Evolutionary conservation across 2,888 invertebrate species (phyloP).

Genomic region (Andrena bicolor): DNA sequence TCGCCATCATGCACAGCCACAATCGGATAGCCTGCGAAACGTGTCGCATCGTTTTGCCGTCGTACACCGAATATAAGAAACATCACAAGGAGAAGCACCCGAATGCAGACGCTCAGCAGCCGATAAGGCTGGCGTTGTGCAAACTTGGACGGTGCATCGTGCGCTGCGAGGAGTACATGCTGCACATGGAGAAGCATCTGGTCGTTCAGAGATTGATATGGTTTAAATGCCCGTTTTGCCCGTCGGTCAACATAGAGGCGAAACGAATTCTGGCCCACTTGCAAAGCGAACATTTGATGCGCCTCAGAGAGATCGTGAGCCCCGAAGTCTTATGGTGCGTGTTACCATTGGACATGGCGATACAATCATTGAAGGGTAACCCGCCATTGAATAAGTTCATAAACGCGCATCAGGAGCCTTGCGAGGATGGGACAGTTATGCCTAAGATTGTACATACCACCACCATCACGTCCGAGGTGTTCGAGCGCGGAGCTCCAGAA

Average conservation of each 20-base stretch:
- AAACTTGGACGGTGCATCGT: conserved; percentile 71
- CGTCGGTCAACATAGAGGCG: conserved; percentile 57
- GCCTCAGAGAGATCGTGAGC: conserved; percentile 68
- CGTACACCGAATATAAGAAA: conserved; percentile 67
- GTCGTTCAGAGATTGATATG: conserved; percentile 70
- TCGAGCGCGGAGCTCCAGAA: conserved; percentile 69
- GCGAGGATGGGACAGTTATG: conserved; percentile 43
- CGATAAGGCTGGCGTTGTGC: conserved; percentile 69
- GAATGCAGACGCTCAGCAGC: conserved; percentile 16
- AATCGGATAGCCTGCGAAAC: conserved; percentile 74
- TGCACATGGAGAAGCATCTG: conserved; percentile 73
- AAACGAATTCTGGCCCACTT: conserved; percentile 71
- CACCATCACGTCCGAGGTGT: conserved; percentile 76
- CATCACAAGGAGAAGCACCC: conserved; percentile 73
- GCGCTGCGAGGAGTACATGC: conserved; percentile 72
- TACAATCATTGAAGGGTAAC: neutral
- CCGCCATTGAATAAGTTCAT: neutral
- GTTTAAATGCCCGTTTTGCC: conserved; percentile 78
- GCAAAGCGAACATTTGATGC: conserved; percentile 63
- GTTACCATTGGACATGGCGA: conserved; percentile 2
- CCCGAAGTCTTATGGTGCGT: conserved; percentile 50
- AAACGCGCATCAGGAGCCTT: conserved; percentile 6
- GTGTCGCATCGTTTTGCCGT: conserved; percentile 74
- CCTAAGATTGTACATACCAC: conserved; percentile 77
- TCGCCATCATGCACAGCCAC: conserved; percentile 75